Evolutionary conservation across 2,888 invertebrate species (phyloP).

Genomic region (Ditylenchus weischeri): DNA sequence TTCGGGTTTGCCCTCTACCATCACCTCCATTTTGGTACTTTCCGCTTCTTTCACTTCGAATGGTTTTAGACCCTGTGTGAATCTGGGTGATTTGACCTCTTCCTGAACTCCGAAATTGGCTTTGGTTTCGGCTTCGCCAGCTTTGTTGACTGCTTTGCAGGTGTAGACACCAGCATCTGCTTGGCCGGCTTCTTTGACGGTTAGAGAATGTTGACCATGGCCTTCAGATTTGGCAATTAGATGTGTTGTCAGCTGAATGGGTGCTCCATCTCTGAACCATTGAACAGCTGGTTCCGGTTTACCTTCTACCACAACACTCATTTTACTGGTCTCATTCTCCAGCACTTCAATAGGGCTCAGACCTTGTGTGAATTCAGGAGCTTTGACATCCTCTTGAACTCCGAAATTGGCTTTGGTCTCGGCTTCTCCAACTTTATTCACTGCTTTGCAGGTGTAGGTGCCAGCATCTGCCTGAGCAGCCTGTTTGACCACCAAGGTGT

Average conservation of each 20-base stretch:
- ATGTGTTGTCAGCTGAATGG: conserved; percentile 62
- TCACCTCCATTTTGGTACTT: conserved; percentile 65
- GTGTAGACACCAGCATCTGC: conserved; percentile 49
- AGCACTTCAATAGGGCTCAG: conserved; percentile 27
- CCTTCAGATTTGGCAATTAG: conserved; percentile 69
- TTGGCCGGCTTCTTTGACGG: conserved; percentile 39
- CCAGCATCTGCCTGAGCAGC: conserved; percentile 91
- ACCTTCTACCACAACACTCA: conserved; percentile 59
- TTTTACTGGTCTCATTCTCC: conserved; percentile 11
- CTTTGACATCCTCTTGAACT: conserved; percentile 23
- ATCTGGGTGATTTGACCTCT: conserved; percentile 59
- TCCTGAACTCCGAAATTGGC: conserved; percentile 61
- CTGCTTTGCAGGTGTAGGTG: conserved; percentile 87
- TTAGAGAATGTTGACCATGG: conserved; percentile 45
- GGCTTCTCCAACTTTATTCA: conserved; percentile 76
- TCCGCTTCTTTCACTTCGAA: conserved; percentile 60
- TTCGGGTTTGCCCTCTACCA: conserved; percentile 38
- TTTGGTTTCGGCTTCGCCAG: conserved; percentile 46
- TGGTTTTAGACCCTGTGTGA: conserved; percentile 55
- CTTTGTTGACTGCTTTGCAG: conserved; percentile 77
- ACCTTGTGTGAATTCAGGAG: conserved; percentile 35
- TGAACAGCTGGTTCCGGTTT: conserved; percentile 75
- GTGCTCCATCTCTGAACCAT: conserved; percentile 77
- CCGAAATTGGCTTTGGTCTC: conserved; percentile 64
- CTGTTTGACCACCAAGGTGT: conserved; percentile 85